Conservation (phyloP, 2,888 invertebrate species). For the Dynastes hyllus region DNA sequence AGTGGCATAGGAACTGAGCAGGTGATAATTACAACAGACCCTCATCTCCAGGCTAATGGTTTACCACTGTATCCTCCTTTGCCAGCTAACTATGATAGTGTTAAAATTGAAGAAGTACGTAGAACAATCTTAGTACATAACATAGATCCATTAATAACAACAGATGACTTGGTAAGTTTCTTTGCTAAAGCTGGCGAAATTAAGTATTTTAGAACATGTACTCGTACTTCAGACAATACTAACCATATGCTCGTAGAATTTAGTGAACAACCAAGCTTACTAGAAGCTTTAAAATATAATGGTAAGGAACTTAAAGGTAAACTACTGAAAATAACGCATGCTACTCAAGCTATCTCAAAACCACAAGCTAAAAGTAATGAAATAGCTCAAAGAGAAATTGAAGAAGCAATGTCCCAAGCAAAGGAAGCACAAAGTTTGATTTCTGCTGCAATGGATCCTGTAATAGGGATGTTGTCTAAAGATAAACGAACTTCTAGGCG, state of each 20-base stretch:
- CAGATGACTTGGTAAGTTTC: conserved; percentile 90
- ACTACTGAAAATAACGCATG: conserved; percentile 84
- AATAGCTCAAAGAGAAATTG: conserved; percentile 95
- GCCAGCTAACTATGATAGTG: conserved; percentile 89
- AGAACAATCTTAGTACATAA: conserved; percentile 92
- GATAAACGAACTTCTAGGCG: conserved; percentile 80
- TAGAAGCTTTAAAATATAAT: conserved; percentile 90
- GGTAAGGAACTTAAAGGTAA: conserved; percentile 85
- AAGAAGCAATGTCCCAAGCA: conserved; percentile 97
- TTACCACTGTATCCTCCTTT: conserved; percentile 93
- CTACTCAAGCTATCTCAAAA: conserved; percentile 92
- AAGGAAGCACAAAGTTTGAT: conserved; percentile 97
- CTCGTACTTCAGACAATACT: conserved; percentile 83
- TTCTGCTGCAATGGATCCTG: conserved; percentile 94
- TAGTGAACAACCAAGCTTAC: conserved; percentile 91
- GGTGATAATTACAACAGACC: conserved; percentile 92
- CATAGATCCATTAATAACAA: conserved; percentile 79
- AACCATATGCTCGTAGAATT: conserved; percentile 94
- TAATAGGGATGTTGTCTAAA: conserved; percentile 89
- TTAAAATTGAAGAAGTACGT: conserved; percentile 96
- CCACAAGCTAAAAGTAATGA: conserved; percentile 97
- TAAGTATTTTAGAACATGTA: conserved; percentile 94
- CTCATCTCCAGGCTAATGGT: conserved; percentile 85
- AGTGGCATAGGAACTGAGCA: conserved; percentile 77
- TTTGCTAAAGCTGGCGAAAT: conserved; percentile 93